A percentile compares a stretch with the other conserved stretches of the same genome.
Evolutionary conservation across 2,888 invertebrate species (phyloP).

Genomic region (Nemurella pictetii): DNA sequence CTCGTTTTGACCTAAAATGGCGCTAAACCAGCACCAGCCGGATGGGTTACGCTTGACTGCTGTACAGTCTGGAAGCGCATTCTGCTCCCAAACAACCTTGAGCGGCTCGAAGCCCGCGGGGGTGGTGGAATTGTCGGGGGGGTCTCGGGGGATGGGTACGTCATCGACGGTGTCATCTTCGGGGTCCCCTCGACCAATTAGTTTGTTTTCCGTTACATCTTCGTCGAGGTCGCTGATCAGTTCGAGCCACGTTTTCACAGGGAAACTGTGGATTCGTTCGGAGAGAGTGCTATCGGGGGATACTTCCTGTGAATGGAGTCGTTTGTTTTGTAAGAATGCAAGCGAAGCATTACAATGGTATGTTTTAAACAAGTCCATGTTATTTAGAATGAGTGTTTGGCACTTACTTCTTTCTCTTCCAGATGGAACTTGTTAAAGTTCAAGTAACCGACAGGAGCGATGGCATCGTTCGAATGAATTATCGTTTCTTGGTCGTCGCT

Average conservation of each 20-base stretch:
- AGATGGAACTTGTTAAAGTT: constrained; percentile 83
- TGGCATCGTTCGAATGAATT: constrained; percentile 86
- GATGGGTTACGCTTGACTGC: constrained; percentile 48
- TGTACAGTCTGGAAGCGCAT: constrained; percentile 48
- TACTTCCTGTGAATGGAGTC: constrained; percentile 7
- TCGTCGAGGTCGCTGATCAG: constrained; percentile 39
- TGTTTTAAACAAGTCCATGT: not conserved
- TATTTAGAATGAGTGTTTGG: not conserved
- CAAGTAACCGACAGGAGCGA: constrained; percentile 93
- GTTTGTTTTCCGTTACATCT: constrained; percentile 38
- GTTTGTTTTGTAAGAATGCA: not conserved
- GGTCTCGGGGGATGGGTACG: not conserved
- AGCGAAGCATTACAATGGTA: not conserved
- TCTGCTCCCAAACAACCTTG: constrained; percentile 16
- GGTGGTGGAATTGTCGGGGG: not conserved
- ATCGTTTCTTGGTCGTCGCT: constrained; percentile 86
- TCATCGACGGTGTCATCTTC: constrained; percentile 39
- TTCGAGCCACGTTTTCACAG: constrained; percentile 41
- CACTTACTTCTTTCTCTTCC: constrained; percentile 63
- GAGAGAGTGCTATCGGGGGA: constrained; percentile 32
- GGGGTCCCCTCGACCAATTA: constrained; percentile 35
- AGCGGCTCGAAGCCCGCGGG: constrained; percentile 10
- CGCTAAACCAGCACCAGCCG: constrained; percentile 86
- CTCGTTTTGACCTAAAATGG: constrained; percentile 70
- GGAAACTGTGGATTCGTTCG: constrained; percentile 35